Evolutionary conservation across 2,113 vertebrate genomes (phyloP), one percentile per base, ranked within the genome.

Genomic region (Morone chrysops): DNA sequence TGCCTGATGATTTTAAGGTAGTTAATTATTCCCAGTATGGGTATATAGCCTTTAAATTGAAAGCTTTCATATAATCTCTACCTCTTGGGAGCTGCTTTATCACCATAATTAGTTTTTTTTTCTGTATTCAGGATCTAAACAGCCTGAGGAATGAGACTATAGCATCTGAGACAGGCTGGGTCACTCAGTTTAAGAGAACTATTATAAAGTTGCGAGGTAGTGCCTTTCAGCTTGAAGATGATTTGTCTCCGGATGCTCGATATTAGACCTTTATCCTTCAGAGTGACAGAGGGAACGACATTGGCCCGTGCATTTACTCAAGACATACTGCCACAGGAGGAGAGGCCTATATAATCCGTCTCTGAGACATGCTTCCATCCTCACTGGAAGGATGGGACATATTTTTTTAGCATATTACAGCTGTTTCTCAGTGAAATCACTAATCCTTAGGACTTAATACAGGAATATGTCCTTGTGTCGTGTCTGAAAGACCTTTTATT

Each of bases 401-500:
- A 85, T 88, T 89, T 31, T 31, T 92, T 89, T 93, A 87, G 81
- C 90, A 90, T 92, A 89, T 93, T 90, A 88, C 91, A 91, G 85
- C 90, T 75, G 89, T 91, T 92, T 92, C 84, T 89, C 86, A 71
- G 86, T 61, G 76, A 84, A 87, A 84, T 83, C 77, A 83, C 85
- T 86, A 89, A 87, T 93, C 88, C 82, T 77, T 16, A 60, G 59
- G 75, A 83, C 85, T 85, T 77, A 63, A 80, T 89, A 80, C 75
- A 74, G 91, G 80, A 74, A 79, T 89, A 80, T 83, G 92, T 90
- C 92, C 93, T 92, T 92, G 89, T 74, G 78, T 74, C 61, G 63
- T 71, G 87, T 92, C 90, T 83, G 72, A 61, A 70, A 88, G 81
- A 83, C 70, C 80, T 93, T 51, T 90, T 88, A 80, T 92, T 89